phyloP scores from a whole-genome alignment of 1,140 invertebrate species.

The Musca domestica region DNA sequence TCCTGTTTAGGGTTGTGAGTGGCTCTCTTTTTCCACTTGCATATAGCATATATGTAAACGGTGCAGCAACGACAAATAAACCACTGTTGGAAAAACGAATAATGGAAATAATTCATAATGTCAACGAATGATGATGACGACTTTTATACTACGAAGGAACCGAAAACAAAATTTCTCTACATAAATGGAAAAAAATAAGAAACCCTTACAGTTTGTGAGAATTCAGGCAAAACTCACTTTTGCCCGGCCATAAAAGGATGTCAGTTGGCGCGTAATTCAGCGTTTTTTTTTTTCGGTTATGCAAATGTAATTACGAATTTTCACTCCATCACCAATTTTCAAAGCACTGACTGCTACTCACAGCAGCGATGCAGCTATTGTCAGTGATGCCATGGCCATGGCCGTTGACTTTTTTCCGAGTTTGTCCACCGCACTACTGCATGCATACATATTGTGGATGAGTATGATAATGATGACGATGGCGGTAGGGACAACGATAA shows the following conservation, averaged over 20 bases:
- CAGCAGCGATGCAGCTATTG: no score
- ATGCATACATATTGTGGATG: not conserved
- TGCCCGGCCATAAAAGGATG: not conserved
- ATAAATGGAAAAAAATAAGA: not conserved
- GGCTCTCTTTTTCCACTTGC: no score
- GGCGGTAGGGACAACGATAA: not conserved
- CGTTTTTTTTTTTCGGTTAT: not conserved
- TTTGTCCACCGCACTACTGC: not conserved
- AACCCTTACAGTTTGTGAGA: not conserved
- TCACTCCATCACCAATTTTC: not conserved
- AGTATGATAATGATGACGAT: slow-evolving; percentile 2
- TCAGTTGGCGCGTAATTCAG: no score
- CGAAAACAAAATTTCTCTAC: not conserved
- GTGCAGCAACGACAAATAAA: not conserved
- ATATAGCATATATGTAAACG: no score
- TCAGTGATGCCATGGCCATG: not conserved
- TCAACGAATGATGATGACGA: slow-evolving; percentile 12
- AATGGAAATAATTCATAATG: slow-evolving; percentile 5
- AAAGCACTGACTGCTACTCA: no score
- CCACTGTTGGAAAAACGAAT: not conserved
- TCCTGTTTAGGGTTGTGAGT: not conserved
- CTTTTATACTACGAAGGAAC: no score
- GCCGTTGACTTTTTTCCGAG: not conserved
- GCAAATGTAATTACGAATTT: slow-evolving; percentile 11
- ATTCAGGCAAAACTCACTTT: not conserved